Evolutionary conservation across 2,113 vertebrate genomes (phyloP), one percentile per base, ranked within the genome.

Genomic region (Notechis scutatus): DNA sequence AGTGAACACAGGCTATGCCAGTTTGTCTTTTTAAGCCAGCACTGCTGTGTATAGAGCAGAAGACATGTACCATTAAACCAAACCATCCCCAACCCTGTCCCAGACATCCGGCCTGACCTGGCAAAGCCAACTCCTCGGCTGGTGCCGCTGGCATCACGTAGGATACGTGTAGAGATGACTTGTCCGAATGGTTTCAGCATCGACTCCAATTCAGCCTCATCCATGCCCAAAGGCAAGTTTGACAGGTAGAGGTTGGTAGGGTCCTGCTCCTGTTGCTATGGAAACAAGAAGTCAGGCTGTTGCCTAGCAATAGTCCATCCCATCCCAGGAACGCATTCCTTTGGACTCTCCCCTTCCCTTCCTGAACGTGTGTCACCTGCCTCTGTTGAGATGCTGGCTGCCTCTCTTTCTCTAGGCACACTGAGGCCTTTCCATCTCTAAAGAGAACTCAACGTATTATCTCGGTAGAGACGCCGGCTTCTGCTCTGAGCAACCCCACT

Each of bases 161-260:
- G 98, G 96, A 99, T 98, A 61, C 99, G 98, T 12, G 99, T 99
- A 91, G 98, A 99, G 96, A 99, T 98, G 86, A 99, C 99, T 95
- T 99, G 99, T 90, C 99, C 98, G 91, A 99, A 99, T 86, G 99
- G 98, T 95, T 99, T 99, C 95, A 99, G 97, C 98, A 99, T 98
- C 87, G 97, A 98, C 96, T 99, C 99, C 96, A 99, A 97, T 96
- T 99, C 99, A 93, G 98, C 98, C 96, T 99, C 99, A 1, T 99
- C 99, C 98, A 99, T 98, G 42, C 98, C 98, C 92, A 98, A 95
- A 0, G 99, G 99, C 95, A 99, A 97, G 96, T 99, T 99, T 92
- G 99, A 99, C 96, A 99, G 99, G 97, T 99, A 99, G 88, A 99
- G 94, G 96, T 99, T 99, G 95, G 99, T 99, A 93, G 98, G 99